Percentiles rank a stretch among this genome's conserved stretches.
These are phyloP conservation scores for Pseudococcus jackbeardsleyi DNA, from an alignment of 2,888 invertebrate genomes.

Conservation along the genomic window DNA sequence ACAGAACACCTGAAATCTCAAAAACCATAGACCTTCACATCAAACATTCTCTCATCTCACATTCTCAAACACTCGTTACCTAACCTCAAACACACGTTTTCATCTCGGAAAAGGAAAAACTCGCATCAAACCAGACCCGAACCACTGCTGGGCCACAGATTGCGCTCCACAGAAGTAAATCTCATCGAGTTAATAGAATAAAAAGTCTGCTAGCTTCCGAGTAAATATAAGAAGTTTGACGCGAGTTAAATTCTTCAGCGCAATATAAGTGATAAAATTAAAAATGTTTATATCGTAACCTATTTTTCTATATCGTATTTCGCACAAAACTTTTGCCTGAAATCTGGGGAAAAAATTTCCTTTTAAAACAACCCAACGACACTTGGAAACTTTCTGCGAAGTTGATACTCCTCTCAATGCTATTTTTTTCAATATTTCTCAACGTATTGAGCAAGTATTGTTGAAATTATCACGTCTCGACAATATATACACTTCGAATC, in stretches of 20 bases:
- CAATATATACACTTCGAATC: slow-evolving; percentile 24
- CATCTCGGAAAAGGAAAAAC: neutral
- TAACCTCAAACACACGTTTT: no score
- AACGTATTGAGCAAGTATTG: slow-evolving; percentile 38
- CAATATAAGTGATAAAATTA: slow-evolving; percentile 47
- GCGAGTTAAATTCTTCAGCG: slow-evolving; percentile 3
- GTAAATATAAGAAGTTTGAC: neutral
- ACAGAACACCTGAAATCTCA: no score
- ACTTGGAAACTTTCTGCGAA: neutral
- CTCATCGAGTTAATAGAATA: slow-evolving; percentile 20
- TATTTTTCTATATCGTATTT: slow-evolving; percentile 45
- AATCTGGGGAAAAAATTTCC: slow-evolving; percentile 16
- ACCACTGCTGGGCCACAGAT: neutral
- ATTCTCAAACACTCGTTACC: neutral
- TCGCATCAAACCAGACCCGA: neutral
- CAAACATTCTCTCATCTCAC: no score
- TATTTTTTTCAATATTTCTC: slow-evolving; percentile 39
- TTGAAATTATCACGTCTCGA: slow-evolving; percentile 50
- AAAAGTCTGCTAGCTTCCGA: neutral
- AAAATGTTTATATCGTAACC: slow-evolving; percentile 51
- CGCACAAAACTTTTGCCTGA: neutral
- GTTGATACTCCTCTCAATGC: neutral
- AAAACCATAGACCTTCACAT: no score
- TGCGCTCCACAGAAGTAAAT: neutral
- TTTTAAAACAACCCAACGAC: slow-evolving; percentile 6